These are phyloP conservation scores for Sitobion miscanthi DNA, from an alignment of 1,140 invertebrate genomes.

Conservation along the genomic window DNA sequence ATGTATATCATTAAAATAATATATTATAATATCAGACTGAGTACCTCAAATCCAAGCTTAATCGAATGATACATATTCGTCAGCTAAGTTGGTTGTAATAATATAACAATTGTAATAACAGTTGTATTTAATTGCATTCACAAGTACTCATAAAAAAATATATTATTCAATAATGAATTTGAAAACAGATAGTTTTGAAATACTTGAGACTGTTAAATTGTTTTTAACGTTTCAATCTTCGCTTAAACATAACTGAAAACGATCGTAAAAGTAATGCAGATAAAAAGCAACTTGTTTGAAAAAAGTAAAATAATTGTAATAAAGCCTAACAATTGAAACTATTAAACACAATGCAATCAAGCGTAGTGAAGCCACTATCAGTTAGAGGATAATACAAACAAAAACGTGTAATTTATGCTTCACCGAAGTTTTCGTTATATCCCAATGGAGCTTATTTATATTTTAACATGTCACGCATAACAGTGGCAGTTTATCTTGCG, in stretches of 20 bases:
- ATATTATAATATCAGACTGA: no score
- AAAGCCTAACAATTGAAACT: conserved; percentile 40
- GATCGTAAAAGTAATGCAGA: background rate
- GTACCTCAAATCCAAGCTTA: no score
- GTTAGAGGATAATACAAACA: conserved; percentile 38
- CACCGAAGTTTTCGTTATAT: conserved; percentile 49
- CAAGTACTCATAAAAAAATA: no score
- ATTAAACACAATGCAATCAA: conserved; percentile 39
- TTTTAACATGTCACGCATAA: conserved; percentile 50
- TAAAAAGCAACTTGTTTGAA: conserved; percentile 14
- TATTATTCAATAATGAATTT: background rate
- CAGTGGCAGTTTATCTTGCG: conserved; percentile 53
- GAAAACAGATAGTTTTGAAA: background rate
- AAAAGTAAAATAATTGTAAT: conserved; percentile 36
- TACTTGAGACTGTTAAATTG: background rate
- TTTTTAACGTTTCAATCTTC: background rate
- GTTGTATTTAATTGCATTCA: no score
- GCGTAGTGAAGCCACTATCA: background rate
- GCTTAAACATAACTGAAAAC: background rate
- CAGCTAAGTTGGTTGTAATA: no score
- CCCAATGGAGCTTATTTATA: conserved; percentile 53
- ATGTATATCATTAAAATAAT: no score
- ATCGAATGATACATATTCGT: no score
- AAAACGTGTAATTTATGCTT: conserved; percentile 50
- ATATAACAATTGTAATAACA: no score